Evolutionary conservation across 1,140 invertebrate species (phyloP).

Genomic region (Drosophila baimaii): DNA sequence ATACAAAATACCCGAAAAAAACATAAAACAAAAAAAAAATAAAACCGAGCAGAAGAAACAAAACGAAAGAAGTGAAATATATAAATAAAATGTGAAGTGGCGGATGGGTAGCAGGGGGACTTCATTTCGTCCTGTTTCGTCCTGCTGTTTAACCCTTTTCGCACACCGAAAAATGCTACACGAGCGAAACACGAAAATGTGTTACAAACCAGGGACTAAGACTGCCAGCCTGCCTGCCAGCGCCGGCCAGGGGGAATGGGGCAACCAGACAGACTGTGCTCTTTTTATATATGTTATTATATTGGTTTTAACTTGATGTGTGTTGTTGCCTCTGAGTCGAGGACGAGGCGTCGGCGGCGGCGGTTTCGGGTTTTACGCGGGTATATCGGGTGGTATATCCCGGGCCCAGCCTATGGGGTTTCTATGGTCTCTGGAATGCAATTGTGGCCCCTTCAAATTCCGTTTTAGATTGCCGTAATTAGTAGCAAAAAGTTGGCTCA

Average conservation of each 20-base stretch:
- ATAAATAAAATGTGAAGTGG: conserved; percentile 52
- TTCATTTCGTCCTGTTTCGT: conserved; percentile 50
- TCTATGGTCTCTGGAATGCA: conserved; percentile 14
- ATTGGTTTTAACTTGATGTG: conserved; percentile 51
- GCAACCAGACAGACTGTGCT: conserved; percentile 64
- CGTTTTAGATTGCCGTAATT: background rate
- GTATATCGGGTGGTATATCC: background rate
- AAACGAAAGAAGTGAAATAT: conserved; percentile 47
- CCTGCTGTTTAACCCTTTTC: conserved; percentile 57
- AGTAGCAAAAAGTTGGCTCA: background rate
- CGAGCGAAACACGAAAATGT: conserved; percentile 52
- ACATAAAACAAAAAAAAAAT: background rate
- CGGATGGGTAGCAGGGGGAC: conserved; percentile 8
- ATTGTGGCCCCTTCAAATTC: background rate
- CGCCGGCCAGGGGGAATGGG: conserved; percentile 1
- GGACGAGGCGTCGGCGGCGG: no score
- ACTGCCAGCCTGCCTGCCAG: background rate
- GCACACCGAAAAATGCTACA: conserved; percentile 46
- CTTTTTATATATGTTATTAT: conserved; percentile 67
- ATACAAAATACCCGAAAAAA: conserved; percentile 29
- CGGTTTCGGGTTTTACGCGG: background rate
- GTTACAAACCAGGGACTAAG: conserved; percentile 45
- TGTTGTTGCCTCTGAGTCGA: no score
- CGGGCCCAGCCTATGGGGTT: background rate
- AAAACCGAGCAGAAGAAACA: conserved; percentile 23